phyloP scores from a whole-genome alignment of 1,140 invertebrate species.

The Drosophila kepulauana region DNA sequence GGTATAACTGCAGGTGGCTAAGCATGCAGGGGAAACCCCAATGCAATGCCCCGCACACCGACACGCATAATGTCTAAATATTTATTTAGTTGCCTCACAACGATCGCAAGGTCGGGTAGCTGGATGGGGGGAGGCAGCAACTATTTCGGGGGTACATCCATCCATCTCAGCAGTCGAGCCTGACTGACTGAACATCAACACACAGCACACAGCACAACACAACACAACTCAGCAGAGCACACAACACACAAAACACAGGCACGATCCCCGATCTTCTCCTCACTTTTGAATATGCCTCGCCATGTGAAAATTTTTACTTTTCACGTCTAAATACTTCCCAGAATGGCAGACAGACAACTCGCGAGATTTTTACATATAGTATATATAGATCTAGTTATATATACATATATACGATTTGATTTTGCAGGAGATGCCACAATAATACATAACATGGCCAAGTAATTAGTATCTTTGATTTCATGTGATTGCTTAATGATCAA shows the following conservation, averaged over 20 bases:
- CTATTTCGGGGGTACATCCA: slow-evolving; percentile 51
- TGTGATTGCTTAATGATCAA: slow-evolving; percentile 42
- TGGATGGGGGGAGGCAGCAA: slow-evolving; percentile 40
- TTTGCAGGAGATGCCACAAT: not conserved
- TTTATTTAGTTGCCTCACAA: slow-evolving; percentile 68
- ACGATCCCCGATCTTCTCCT: not conserved
- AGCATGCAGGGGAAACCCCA: slow-evolving; percentile 24
- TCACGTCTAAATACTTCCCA: slow-evolving; percentile 39
- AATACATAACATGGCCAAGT: slow-evolving; percentile 35
- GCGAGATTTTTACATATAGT: not conserved
- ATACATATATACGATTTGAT: not conserved
- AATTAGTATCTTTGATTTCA: slow-evolving; percentile 47
- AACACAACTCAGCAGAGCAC: not conserved
- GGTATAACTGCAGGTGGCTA: slow-evolving; percentile 16
- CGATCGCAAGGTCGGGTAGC: slow-evolving; percentile 52
- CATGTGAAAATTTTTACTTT: slow-evolving; percentile 29
- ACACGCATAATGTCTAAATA: slow-evolving; percentile 65
- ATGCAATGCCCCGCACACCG: not conserved
- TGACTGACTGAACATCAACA: too few relatives aligned
- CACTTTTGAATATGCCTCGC: not conserved
- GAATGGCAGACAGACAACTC: slow-evolving; percentile 21
- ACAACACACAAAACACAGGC: slow-evolving; percentile 18
- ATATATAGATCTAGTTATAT: slow-evolving; percentile 2
- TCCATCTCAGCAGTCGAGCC: slow-evolving; percentile 33
- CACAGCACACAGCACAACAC: too few relatives aligned